Conservation (phyloP, 2,113 vertebrate species). For the Pygoscelis antarcticus region DNA sequence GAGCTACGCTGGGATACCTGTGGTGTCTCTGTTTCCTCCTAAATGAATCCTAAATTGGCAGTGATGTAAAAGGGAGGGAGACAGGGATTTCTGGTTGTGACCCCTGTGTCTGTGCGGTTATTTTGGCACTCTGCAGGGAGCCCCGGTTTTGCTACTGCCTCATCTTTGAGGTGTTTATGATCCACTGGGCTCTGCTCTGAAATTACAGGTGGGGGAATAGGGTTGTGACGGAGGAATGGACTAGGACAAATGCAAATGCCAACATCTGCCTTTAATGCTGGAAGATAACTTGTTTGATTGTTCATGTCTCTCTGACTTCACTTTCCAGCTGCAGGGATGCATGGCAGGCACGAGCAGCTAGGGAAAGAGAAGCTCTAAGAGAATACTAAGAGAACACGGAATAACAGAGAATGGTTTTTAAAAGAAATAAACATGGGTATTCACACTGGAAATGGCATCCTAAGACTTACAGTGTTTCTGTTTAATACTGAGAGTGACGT, state of each 20-base stretch:
- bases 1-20: background rate
- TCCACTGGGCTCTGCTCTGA: background rate
- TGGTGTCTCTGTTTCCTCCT: background rate
- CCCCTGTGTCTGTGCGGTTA: background rate
- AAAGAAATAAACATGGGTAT: background rate
- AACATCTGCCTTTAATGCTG: background rate
- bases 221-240: background rate
- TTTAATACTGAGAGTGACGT: accelerated
- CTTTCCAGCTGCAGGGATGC: background rate
- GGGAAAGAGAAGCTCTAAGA: background rate
- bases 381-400: background rate
- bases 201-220: background rate
- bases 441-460: background rate
- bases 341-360: background rate
- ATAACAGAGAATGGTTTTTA: background rate
- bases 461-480: background rate
- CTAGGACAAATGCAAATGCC: background rate
- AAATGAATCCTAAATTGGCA: background rate
- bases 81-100: background rate
- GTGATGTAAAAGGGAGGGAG: conserved; percentile 5
- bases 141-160: background rate
- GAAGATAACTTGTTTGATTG: background rate
- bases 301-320: background rate
- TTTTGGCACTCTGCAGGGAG: background rate
- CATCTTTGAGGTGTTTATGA: background rate